Conservation (phyloP, 2,113 vertebrate genomes). For the Rhipidura dahli region DNA sequence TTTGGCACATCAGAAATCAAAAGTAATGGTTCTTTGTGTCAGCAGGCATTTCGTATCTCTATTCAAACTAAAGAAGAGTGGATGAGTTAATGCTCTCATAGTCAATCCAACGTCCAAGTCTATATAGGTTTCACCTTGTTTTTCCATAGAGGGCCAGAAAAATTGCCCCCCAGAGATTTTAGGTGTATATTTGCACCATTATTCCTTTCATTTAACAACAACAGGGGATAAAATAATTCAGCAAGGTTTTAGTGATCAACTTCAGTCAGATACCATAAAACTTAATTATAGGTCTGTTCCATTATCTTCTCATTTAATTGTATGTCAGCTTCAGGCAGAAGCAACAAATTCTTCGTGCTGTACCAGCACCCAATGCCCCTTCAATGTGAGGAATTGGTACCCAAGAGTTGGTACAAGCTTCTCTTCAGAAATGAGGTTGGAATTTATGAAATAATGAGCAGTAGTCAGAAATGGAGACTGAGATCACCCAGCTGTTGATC, state of each 20-base stretch:
- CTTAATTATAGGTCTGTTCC: background rate
- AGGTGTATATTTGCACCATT: background rate
- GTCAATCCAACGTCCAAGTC: background rate
- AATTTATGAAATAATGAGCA: background rate
- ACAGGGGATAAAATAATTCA: background rate
- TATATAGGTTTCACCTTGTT: background rate
- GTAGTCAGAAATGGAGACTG: background rate
- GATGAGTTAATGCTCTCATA: background rate
- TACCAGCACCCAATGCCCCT: background rate
- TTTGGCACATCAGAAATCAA: background rate
- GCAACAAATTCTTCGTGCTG: background rate
- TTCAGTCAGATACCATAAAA: background rate
- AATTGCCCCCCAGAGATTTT: background rate
- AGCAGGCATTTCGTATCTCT: background rate
- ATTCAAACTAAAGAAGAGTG: background rate
- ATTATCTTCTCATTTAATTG: background rate
- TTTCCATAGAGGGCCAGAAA: background rate
- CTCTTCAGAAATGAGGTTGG: background rate
- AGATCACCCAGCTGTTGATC: background rate
- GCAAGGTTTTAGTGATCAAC: background rate
- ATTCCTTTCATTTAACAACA: background rate
- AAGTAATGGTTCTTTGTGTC: background rate
- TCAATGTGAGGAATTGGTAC: accelerated
- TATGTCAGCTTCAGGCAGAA: background rate
- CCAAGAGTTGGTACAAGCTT: background rate